phyloP scores from a whole-genome alignment of 2,113 vertebrate genomes.

The Oreochromis tanganicae region DNA sequence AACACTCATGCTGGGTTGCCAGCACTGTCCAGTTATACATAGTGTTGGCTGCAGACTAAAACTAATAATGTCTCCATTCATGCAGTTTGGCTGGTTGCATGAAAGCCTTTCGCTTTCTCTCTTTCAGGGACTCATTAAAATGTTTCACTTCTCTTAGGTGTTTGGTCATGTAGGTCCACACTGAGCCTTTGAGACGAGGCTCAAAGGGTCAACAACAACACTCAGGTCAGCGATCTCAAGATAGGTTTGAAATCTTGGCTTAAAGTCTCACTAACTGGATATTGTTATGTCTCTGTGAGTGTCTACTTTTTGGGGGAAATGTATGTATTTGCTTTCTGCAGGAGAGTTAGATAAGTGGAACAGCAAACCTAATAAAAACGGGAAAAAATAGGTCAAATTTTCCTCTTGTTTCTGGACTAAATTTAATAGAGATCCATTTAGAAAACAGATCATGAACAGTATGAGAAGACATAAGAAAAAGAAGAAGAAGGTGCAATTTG shows the following conservation, averaged over 20 bases:
- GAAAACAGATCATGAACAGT: neutral
- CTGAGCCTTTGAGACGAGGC: neutral
- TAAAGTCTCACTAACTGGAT: neutral
- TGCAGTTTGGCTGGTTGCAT: neutral
- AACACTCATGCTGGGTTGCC: slow-evolving; percentile 10
- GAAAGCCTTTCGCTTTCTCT: neutral
- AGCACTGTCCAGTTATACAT: neutral
- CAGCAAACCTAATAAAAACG: neutral
- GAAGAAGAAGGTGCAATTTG: neutral
- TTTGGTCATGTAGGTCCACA: neutral
- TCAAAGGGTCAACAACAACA: neutral
- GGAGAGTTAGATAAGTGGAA: neutral
- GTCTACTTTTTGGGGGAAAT: neutral
- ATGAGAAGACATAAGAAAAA: neutral
- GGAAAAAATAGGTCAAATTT: neutral
- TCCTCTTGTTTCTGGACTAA: neutral
- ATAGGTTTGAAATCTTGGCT: neutral
- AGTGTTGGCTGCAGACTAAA: neutral
- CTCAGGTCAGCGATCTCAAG: neutral
- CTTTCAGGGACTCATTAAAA: neutral
- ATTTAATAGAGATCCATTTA: neutral
- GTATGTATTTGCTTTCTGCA: neutral
- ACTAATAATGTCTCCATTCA: slow-evolving; percentile 16
- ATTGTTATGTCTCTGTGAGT: neutral
- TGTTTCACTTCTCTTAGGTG: neutral